A percentile compares a stretch with the other conserved stretches of the same genome.
Conservation (phyloP, 2,888 invertebrate genomes). For the Hirtodrosophila alboralis region DNA sequence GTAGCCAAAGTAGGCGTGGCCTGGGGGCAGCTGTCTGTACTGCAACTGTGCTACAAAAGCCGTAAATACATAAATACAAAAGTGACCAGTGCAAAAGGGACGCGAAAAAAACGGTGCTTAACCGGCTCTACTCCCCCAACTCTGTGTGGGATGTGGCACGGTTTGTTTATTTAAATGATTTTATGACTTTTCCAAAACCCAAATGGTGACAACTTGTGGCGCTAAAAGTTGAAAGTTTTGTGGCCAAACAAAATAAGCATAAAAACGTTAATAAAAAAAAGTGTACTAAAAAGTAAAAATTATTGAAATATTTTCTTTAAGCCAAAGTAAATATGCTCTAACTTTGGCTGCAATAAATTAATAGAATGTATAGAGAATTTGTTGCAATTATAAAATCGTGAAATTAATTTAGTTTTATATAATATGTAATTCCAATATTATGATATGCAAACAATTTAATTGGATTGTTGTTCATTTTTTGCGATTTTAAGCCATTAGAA, state of each 20-base stretch:
- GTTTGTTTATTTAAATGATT: constrained; percentile 75
- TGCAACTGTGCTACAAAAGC: constrained; percentile 44
- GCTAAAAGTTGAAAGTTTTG: constrained; percentile 75
- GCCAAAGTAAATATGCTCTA: constrained; percentile 16
- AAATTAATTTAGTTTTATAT: too few relatives aligned
- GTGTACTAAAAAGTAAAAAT: background rate
- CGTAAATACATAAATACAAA: constrained; percentile 58
- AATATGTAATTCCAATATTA: too few relatives aligned
- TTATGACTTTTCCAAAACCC: constrained; percentile 72
- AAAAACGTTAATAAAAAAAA: constrained; percentile 28
- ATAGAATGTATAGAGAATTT: too few relatives aligned
- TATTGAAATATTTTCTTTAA: background rate
- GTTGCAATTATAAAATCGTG: too few relatives aligned
- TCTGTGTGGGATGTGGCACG: constrained; percentile 13
- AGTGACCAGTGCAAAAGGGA: constrained; percentile 36
- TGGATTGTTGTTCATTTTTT: too few relatives aligned
- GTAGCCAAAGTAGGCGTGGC: constrained; percentile 28
- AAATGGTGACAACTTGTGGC: constrained; percentile 78
- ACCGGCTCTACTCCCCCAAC: constrained; percentile 4
- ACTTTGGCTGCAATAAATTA: background rate
- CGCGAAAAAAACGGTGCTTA: constrained; percentile 50
- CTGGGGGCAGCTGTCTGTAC: background rate
- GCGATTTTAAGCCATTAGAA: too few relatives aligned
- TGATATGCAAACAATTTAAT: too few relatives aligned
- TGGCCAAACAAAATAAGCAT: constrained; percentile 60